Evolutionary conservation across 2,888 invertebrate genomes (phyloP).

Genomic region (Watsonalla cultraria): DNA sequence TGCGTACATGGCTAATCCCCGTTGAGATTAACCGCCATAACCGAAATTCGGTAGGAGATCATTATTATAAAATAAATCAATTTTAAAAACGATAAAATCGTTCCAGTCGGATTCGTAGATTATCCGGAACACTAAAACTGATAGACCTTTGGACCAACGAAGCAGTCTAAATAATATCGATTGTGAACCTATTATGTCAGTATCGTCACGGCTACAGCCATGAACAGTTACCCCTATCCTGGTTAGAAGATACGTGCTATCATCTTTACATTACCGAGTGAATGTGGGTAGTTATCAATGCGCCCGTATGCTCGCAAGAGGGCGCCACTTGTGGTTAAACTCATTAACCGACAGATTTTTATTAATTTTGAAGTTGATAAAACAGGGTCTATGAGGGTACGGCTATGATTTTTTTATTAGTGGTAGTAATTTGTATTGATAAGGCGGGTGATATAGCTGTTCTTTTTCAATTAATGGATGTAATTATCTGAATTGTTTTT

Average conservation of each 20-base stretch:
- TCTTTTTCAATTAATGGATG: too few species aligned
- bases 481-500: too few species aligned
- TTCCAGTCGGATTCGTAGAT: too few species aligned
- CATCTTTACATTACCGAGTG: background rate
- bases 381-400: slow-evolving; percentile 6
- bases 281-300: slow-evolving; percentile 19
- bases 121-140: background rate
- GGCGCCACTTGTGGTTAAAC: slow-evolving; percentile 16
- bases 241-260: background rate
- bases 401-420: slow-evolving; percentile 14
- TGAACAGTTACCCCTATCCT: background rate
- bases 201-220: background rate
- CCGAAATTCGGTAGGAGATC: too few species aligned
- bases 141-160: too few species aligned
- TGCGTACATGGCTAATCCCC: too few species aligned
- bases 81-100: too few species aligned
- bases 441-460: too few species aligned
- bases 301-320: slow-evolving; percentile 28
- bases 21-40: too few species aligned
- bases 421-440: background rate
- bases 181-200: background rate
- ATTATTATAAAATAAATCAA: too few species aligned
- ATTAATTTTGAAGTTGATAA: slow-evolving; percentile 25
- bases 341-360: slow-evolving; percentile 29
- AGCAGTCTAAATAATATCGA: background rate